phyloP scores from a whole-genome alignment of 2,888 invertebrate species.

The Drosophila demipolita region DNA sequence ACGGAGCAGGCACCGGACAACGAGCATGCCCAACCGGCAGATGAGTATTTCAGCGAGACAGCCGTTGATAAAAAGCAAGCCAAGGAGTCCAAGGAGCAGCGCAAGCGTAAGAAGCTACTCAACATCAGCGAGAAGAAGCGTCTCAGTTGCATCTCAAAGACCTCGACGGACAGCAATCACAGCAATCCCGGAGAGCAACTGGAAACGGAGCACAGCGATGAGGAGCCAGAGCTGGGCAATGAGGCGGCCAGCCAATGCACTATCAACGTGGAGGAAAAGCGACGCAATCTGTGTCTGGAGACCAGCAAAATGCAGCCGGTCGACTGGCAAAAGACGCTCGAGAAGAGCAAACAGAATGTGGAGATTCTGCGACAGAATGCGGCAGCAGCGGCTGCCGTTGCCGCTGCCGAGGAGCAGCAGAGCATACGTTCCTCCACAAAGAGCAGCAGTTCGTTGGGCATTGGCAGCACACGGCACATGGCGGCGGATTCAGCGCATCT shows the following conservation, averaged over 20 bases:
- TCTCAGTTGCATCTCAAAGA: constrained; percentile 84
- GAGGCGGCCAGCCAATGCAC: constrained; percentile 57
- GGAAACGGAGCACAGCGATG: constrained; percentile 74
- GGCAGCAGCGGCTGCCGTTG: constrained; percentile 55
- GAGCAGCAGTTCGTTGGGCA: constrained; percentile 63
- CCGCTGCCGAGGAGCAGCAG: constrained; percentile 67
- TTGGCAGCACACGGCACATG: constrained; percentile 25
- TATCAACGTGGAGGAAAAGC: constrained; percentile 84
- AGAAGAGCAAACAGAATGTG: constrained; percentile 85
- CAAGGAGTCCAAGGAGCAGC: constrained; percentile 59
- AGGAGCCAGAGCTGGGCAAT: constrained; percentile 72
- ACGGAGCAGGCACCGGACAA: constrained; percentile 83
- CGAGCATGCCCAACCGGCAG: constrained; percentile 87
- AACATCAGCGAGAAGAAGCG: constrained; percentile 82
- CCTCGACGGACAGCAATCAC: constrained; percentile 84
- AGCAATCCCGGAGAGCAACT: constrained; percentile 65
- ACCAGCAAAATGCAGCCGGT: constrained; percentile 78
- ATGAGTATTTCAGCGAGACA: constrained; percentile 87
- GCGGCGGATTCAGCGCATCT: constrained; percentile 83
- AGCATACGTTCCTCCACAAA: constrained; percentile 64
- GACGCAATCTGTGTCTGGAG: constrained; percentile 79
- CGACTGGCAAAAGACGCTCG: constrained; percentile 84
- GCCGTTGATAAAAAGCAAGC: constrained; percentile 52
- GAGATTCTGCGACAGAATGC: constrained; percentile 84
- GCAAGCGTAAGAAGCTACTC: constrained; percentile 72